Conservation (phyloP, 2,797 vertebrate species). For the Luscinia megarhynchos region DNA sequence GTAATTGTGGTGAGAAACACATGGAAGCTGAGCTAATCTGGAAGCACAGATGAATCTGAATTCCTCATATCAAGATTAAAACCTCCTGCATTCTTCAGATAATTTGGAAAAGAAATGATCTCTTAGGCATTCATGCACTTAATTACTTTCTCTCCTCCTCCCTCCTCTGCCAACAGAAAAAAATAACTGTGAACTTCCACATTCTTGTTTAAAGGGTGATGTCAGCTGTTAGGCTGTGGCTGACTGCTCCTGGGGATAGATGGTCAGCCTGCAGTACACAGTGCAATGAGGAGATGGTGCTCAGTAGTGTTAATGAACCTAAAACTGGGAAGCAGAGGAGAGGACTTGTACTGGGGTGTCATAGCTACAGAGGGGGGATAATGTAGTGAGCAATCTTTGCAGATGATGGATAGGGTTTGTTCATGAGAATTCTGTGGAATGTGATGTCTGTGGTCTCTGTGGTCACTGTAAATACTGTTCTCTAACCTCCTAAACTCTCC, state of each 20-base stretch:
- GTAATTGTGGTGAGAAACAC: background rate
- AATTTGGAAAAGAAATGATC: conserved; percentile 16
- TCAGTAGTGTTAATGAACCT: background rate
- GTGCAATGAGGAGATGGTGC: background rate
- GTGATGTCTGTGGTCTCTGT: background rate
- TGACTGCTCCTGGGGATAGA: background rate
- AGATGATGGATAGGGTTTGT: background rate
- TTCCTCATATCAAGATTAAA: conserved; percentile 11
- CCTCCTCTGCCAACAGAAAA: background rate
- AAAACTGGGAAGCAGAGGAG: background rate
- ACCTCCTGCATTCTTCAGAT: background rate
- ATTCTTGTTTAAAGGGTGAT: background rate
- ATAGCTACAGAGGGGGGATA: background rate
- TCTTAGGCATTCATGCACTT: background rate
- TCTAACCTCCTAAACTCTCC: background rate
- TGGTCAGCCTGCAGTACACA: background rate
- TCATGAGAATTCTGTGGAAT: background rate
- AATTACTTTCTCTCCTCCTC: conserved; percentile 20
- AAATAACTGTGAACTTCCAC: background rate
- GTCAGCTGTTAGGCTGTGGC: background rate
- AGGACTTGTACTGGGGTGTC: background rate
- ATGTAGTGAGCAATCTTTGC: background rate
- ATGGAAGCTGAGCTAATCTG: background rate
- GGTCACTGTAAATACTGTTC: background rate
- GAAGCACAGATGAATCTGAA: background rate